Percentiles rank a stretch among this genome's conserved stretches.
Evolutionary conservation across 1,140 invertebrate genomes (phyloP).

Genomic region (Triops cancriformis): DNA sequence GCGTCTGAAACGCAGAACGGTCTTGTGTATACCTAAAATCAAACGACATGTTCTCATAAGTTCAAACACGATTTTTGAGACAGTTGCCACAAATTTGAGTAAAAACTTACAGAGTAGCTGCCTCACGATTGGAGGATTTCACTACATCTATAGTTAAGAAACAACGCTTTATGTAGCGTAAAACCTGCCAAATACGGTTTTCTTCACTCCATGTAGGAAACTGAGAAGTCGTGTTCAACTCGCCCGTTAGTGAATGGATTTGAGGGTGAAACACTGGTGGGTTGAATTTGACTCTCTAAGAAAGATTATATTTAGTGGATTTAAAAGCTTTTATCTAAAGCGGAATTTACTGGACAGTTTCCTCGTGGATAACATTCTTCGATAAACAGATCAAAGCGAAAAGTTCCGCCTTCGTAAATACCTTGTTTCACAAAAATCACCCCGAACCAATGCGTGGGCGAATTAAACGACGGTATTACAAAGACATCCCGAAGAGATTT

Average conservation of each 20-base stretch:
- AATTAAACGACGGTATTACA: conserved; percentile 28
- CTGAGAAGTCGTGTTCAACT: conserved; percentile 61
- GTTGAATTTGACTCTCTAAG: conserved; percentile 72
- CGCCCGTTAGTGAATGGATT: conserved; percentile 63
- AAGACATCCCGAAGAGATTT: conserved; percentile 23
- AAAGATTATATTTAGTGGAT: conserved; percentile 28
- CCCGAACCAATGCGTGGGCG: conserved; percentile 79
- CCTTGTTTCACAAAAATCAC: conserved; percentile 82
- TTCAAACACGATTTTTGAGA: background rate
- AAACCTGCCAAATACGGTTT: conserved; percentile 79
- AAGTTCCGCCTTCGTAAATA: conserved; percentile 75
- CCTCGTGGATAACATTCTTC: conserved; percentile 81
- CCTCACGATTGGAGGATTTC: conserved; percentile 63
- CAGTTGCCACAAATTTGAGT: too few relatives aligned
- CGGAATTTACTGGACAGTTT: conserved; percentile 57
- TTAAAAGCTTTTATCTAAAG: conserved; percentile 21
- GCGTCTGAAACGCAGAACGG: background rate
- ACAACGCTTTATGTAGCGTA: conserved; percentile 71
- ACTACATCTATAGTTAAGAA: conserved; percentile 67
- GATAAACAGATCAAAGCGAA: conserved; percentile 75
- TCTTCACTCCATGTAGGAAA: conserved; percentile 77
- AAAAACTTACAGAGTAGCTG: conserved; percentile 59
- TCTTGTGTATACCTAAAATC: conserved; percentile 14
- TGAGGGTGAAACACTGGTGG: conserved; percentile 79
- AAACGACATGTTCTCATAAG: background rate